Conservation (phyloP, 2,888 invertebrate genomes). For the Dendrolimus pini region DNA sequence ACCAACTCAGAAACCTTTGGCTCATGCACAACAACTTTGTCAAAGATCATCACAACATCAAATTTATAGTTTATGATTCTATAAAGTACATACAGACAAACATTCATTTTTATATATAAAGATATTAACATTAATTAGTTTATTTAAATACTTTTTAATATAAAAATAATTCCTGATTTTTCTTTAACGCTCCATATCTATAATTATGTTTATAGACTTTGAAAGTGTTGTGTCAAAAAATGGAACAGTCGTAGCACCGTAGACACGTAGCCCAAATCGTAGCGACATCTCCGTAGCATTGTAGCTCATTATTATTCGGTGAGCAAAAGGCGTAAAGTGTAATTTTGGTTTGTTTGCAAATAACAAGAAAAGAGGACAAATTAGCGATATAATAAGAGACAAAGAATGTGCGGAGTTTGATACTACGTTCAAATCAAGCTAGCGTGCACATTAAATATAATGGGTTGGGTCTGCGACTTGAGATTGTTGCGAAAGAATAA, state of each 20-base stretch:
- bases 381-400: slow-evolving; percentile 68
- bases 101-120: too few relatives aligned
- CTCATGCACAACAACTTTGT: too few relatives aligned
- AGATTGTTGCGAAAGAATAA: slow-evolving; percentile 35
- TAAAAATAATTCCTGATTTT: too few relatives aligned
- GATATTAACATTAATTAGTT: too few relatives aligned
- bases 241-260: slow-evolving; percentile 15
- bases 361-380: slow-evolving; percentile 67
- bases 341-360: slow-evolving; percentile 51
- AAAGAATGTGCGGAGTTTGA: slow-evolving; percentile 71
- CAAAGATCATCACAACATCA: too few relatives aligned
- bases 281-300: slow-evolving; percentile 24
- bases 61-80: too few relatives aligned
- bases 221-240: too few relatives aligned
- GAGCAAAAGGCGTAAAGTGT: slow-evolving; percentile 48
- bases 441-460: slow-evolving; percentile 70
- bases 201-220: too few relatives aligned
- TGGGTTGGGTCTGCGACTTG: slow-evolving; percentile 57
- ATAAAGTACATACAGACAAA: too few relatives aligned
- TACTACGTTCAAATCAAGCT: slow-evolving; percentile 75
- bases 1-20: too few relatives aligned
- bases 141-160: too few relatives aligned
- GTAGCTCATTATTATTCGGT: slow-evolving; percentile 34
- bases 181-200: too few relatives aligned
- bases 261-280: slow-evolving; percentile 22